Conservation (phyloP, 35 echinoderm and acorn worm species). For the Amphiura filiformis region DNA sequence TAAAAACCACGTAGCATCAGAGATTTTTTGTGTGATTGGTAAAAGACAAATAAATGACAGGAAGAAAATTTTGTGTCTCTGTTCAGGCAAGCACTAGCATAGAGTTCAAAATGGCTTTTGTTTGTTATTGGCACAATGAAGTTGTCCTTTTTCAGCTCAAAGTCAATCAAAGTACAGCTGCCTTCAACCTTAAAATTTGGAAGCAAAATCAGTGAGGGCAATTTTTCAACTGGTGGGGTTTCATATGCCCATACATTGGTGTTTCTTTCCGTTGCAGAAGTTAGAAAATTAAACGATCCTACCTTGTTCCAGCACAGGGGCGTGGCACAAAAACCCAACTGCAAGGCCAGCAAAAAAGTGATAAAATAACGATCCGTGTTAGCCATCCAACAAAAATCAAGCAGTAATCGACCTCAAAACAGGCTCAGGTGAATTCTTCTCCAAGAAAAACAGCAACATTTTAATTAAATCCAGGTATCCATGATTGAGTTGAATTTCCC, state of each 20-base stretch:
- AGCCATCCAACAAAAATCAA: conserved; percentile 30
- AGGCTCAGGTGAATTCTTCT: conserved; percentile 11
- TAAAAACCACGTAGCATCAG: conserved; percentile 19
- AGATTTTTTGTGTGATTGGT: conserved; percentile 18
- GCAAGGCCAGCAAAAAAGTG: not conserved
- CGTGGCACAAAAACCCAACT: conserved; percentile 14
- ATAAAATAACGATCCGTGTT: conserved; percentile 9
- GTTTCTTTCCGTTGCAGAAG: not conserved
- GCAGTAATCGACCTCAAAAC: too few relatives aligned
- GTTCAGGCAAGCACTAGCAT: not conserved
- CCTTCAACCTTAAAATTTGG: not conserved
- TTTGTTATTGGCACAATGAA: not conserved
- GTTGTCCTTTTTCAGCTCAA: not conserved
- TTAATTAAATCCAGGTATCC: not conserved
- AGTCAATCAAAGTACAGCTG: not conserved
- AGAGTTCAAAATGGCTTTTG: not conserved
- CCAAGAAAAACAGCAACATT: not conserved
- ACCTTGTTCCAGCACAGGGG: conserved; percentile 30
- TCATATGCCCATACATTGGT: not conserved
- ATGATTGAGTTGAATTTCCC: not conserved
- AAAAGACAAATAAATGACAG: not conserved
- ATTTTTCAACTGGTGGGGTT: not conserved
- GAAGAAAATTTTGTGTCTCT: conserved; percentile 1
- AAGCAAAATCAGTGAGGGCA: not conserved
- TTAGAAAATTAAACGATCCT: conserved; percentile 20